Conservation (phyloP, 1,140 invertebrate species). For the Danaus plexippus region DNA sequence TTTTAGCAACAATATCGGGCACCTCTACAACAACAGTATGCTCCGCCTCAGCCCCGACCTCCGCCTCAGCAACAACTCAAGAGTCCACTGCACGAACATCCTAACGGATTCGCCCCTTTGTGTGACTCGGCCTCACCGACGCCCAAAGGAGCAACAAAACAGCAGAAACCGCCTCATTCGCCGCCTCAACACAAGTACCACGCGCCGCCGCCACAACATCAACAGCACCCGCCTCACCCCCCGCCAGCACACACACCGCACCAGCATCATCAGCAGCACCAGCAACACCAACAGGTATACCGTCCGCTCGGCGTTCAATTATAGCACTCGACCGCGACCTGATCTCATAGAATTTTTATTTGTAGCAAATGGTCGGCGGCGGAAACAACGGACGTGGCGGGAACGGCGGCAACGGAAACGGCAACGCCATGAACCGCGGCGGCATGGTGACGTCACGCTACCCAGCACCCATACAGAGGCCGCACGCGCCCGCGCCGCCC, state of each 20-base stretch:
- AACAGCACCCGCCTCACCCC: conserved; percentile 41
- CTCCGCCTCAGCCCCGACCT: conserved; percentile 41
- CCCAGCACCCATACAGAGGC: conserved; percentile 66
- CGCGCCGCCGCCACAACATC: conserved; percentile 46
- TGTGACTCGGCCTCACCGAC: conserved; percentile 57
- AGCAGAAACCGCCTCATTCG: conserved; percentile 59
- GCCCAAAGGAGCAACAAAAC: conserved; percentile 47
- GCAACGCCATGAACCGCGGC: conserved; percentile 43
- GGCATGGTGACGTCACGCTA: conserved; percentile 52
- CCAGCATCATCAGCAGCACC: conserved; percentile 34
- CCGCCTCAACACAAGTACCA: conserved; percentile 68
- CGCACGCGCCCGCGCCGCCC: conserved; percentile 51
- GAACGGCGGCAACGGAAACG: conserved; percentile 32
- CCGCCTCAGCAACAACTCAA: conserved; percentile 57
- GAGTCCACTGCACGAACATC: conserved; percentile 59
- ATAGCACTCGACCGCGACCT: background rate
- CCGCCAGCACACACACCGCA: conserved; percentile 37
- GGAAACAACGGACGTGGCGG: conserved; percentile 49
- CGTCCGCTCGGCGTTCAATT: background rate
- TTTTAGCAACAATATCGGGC: conserved; percentile 54
- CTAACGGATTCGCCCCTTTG: conserved; percentile 55
- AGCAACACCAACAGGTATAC: conserved; percentile 18
- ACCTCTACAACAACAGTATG: conserved; percentile 55
- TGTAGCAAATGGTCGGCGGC: conserved; percentile 47
- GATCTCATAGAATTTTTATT: conserved; percentile 4